Conservation (phyloP, 2,888 invertebrate species). For the Lobophora halterata region DNA sequence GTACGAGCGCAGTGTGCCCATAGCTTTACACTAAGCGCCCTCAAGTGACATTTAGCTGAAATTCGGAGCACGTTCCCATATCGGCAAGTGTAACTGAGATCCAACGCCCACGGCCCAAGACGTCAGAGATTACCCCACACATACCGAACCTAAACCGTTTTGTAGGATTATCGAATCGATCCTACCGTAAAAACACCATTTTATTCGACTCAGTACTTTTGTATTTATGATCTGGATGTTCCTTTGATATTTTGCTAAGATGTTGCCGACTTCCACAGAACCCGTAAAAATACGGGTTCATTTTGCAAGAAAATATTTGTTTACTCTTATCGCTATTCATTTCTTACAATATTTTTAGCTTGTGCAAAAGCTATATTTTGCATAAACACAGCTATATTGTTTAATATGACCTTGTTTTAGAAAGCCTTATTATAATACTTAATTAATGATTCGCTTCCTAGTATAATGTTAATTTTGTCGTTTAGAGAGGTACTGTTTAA, state of each 20-base stretch:
- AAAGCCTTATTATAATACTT: background rate
- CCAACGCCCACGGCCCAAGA: conserved; percentile 29
- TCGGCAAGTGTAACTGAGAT: conserved; percentile 36
- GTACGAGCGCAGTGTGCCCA: conserved; percentile 32
- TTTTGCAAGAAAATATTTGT: no score
- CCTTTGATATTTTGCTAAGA: conserved; percentile 10
- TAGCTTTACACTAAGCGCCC: conserved; percentile 33
- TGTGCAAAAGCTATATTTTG: no score
- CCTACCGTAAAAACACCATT: conserved; percentile 21
- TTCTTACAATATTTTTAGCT: no score
- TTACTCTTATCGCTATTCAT: no score
- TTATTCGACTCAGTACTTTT: conserved; percentile 15
- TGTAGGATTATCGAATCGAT: conserved; percentile 19
- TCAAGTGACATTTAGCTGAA: conserved; percentile 30
- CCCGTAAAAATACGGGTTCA: no score
- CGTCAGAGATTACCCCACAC: conserved; percentile 28
- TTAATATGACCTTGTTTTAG: background rate
- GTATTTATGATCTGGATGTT: conserved; percentile 12
- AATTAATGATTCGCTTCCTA: conserved; percentile 5
- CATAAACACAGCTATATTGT: no score
- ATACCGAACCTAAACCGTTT: conserved; percentile 28
- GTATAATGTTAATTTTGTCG: conserved; percentile 19
- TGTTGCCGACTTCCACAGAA: no score
- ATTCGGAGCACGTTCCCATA: conserved; percentile 42
- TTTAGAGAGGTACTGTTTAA: conserved; percentile 17